phyloP scores from a whole-genome alignment of 2,797 vertebrate species.

The Carcharodon carcharias region DNA sequence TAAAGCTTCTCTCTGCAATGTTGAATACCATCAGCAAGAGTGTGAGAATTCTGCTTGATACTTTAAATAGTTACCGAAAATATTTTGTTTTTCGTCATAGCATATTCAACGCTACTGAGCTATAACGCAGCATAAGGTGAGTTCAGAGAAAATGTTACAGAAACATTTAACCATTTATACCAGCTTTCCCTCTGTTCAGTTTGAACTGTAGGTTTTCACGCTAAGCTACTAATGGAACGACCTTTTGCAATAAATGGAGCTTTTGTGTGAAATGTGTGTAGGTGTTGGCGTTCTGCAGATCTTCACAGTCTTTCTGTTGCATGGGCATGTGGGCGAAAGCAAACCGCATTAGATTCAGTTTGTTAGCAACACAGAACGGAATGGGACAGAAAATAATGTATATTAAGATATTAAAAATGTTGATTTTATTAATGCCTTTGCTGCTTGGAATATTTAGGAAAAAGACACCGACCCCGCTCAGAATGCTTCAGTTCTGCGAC shows the following conservation, averaged over 20 bases:
- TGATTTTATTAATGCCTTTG: not conserved
- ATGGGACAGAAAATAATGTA: not conserved
- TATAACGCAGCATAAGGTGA: not conserved
- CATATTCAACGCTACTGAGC: not conserved
- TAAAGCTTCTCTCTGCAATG: slow-evolving; percentile 85
- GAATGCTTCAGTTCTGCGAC: not conserved
- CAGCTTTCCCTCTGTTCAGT: not conserved
- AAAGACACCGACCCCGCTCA: not conserved
- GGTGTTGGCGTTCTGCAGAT: slow-evolving; percentile 75
- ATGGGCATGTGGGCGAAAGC: slow-evolving; percentile 25
- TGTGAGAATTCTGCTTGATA: slow-evolving; percentile 57
- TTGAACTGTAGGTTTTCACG: slow-evolving; percentile 42
- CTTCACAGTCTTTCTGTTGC: slow-evolving; percentile 37
- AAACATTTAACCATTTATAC: not conserved
- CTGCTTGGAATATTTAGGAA: not conserved
- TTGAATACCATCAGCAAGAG: slow-evolving; percentile 80
- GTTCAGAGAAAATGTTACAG: not conserved
- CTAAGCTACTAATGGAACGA: slow-evolving; percentile 44
- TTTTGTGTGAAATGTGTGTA: slow-evolving; percentile 78
- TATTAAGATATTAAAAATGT: not conserved
- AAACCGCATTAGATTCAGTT: not conserved
- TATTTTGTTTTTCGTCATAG: not conserved
- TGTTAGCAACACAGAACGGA: not conserved
- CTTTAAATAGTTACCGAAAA: not conserved
- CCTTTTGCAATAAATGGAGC: slow-evolving; percentile 51